A percentile compares a stretch with the other conserved stretches of the same genome.
phyloP scores from a whole-genome alignment of 2,113 vertebrate genomes.

The Grallaria varia region DNA sequence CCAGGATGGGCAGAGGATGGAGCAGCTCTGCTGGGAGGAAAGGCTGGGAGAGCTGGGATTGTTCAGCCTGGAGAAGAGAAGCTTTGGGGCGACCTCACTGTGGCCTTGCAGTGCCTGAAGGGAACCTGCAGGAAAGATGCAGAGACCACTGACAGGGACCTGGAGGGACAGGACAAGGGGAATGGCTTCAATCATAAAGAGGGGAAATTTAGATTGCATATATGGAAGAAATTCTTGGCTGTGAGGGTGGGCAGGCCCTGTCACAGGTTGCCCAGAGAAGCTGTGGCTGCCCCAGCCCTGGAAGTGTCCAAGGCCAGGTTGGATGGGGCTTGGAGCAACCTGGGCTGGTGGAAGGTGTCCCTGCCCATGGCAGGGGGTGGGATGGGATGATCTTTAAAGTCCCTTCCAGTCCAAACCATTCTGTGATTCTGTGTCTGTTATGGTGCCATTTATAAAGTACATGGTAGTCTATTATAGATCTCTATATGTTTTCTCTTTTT shows the following conservation, averaged over 20 bases:
- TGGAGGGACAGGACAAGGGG: neutral
- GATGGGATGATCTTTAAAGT: rapidly evolving
- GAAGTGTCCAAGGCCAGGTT: neutral
- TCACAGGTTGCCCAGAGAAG: neutral
- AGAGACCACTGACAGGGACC: neutral
- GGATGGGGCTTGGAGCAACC: neutral
- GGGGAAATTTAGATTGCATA: neutral
- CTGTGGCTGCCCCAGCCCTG: neutral
- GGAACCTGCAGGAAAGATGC: neutral
- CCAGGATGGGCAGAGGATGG: neutral
- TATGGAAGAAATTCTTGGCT: neutral
- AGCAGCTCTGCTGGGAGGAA: neutral
- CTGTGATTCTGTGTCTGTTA: neutral
- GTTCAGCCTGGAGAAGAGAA: neutral
- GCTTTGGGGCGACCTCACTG: neutral
- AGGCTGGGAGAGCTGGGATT: neutral
- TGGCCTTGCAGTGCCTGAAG: neutral
- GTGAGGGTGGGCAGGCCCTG: neutral
- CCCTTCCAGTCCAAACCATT: neutral
- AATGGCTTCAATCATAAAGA: neutral
- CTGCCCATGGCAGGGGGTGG: neutral
- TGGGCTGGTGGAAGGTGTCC: neutral
- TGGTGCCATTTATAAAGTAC: neutral
- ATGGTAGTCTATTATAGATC: neutral
- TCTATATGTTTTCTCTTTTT: neutral